A percentile compares a stretch with the other conserved stretches of the same genome.
phyloP scores from a whole-genome alignment of 1,140 invertebrate genomes.

The Augochlora pura region DNA sequence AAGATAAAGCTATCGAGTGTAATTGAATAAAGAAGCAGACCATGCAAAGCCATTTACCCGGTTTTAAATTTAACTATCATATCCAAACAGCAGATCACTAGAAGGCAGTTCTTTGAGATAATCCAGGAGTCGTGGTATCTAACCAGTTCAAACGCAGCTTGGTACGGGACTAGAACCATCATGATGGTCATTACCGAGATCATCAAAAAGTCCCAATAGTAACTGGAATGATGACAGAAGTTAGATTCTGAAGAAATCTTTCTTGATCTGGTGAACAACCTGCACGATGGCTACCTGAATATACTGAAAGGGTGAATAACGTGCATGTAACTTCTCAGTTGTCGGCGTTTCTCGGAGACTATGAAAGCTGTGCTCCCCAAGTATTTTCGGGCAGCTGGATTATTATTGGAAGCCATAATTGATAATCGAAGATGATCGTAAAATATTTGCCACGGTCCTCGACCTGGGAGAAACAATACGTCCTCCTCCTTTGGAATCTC shows the following conservation, averaged over 20 bases:
- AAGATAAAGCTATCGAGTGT: too few species aligned
- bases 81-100: slow-evolving; percentile 65
- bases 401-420: slow-evolving; percentile 67
- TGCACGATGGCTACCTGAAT: slow-evolving; percentile 69
- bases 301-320: slow-evolving; percentile 77
- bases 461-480: slow-evolving; percentile 60
- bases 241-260: neutral
- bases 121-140: slow-evolving; percentile 49
- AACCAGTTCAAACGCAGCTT: slow-evolving; percentile 68
- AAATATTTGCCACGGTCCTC: slow-evolving; percentile 39
- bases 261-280: too few species aligned
- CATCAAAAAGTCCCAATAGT: slow-evolving; percentile 70
- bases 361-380: slow-evolving; percentile 71
- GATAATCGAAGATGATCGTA: slow-evolving; percentile 46
- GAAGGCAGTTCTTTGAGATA: slow-evolving; percentile 63
- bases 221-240: slow-evolving; percentile 14
- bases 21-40: too few species aligned
- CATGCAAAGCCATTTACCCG: slow-evolving; percentile 63
- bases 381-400: slow-evolving; percentile 66
- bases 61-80: slow-evolving; percentile 73
- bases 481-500: slow-evolving; percentile 57
- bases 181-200: slow-evolving; percentile 59
- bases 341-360: slow-evolving; percentile 68
- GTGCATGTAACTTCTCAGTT: slow-evolving; percentile 60
- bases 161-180: slow-evolving; percentile 67